Base-by-base conservation (phyloP, 2,797 vertebrate species). In the Florisuga fusca region DNA sequence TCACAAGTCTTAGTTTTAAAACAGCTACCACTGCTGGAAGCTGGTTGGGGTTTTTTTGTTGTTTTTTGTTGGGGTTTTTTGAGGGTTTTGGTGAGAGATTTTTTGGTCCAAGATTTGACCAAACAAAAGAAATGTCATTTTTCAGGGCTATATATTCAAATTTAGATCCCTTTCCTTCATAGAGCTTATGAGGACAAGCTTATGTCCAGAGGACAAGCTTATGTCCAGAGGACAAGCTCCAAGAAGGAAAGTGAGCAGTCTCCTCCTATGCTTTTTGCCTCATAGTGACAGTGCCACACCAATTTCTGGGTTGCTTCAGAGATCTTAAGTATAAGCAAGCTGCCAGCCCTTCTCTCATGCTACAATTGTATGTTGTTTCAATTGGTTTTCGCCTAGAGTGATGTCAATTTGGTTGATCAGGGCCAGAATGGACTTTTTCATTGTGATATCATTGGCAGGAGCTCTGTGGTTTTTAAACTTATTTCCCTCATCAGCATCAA, bases 311-410 rank as follows among this genome's bases (percentile, higher is more conserved):
- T 92, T 93, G 9, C 27, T 73, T 89, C 51, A 33, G 67, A 62
- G n/a, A 4, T 31, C 17, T 1, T 5, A 29, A 41, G 15, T 11
- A 21, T 1, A 75, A 36, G 46, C 0, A 19, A 88, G 54, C 36
- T 94, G 21, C 34, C 15, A 45, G 5, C 2, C 4, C 29, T 69
- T 22, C 45, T 63, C 15, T 26, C 43, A 10, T 48, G 71, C 48
- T 66, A 5, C 11, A 61, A 0, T 1, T 66, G 10, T 10, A 4
- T 1, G 43, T 74, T 22, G 7, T 51, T 53, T 7, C 8, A 25
- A 29, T 46, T 64, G 71, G 3, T 62, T 92, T 90, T 69, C 57
- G 69, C 4, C 4, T 9, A 2, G 12, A 2, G 5, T 51, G 14
- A 34, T 33, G 53, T 50, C 38, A n/a, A 12, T 78, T 87, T 86